Evolutionary conservation across 2,888 invertebrate species (phyloP).

Genomic region (Dolichopus griseipennis): DNA sequence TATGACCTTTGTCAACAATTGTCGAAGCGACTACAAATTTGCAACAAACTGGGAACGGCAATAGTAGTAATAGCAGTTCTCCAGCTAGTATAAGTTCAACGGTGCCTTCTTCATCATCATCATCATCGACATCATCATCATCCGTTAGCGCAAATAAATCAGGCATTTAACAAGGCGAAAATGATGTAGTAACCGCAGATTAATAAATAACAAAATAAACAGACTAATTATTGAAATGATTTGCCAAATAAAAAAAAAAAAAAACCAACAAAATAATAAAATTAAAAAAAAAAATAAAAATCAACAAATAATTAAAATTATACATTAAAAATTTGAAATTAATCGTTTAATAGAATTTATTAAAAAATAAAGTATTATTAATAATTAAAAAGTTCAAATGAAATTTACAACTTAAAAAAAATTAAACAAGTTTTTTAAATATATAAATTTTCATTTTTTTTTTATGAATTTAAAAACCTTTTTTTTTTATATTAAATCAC

Average conservation of each 20-base stretch:
- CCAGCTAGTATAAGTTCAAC: constrained; percentile 8
- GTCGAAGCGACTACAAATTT: constrained; percentile 30
- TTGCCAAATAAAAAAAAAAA: background rate
- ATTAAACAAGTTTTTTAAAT: no score
- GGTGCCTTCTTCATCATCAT: background rate
- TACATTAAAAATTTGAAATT: no score
- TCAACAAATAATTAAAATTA: no score
- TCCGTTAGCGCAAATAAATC: background rate
- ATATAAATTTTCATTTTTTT: no score
- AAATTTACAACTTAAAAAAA: background rate
- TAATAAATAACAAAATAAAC: background rate
- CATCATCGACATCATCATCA: background rate
- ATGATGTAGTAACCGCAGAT: background rate
- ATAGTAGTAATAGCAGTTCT: background rate
- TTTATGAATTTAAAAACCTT: no score
- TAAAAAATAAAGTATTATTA: background rate
- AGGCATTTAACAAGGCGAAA: background rate
- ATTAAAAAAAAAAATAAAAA: background rate
- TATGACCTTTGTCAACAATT: constrained; percentile 41
- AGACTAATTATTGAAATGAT: background rate
- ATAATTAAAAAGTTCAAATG: background rate
- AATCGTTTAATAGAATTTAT: no score
- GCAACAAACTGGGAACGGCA: background rate
- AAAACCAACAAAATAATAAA: no score
- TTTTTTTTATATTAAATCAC: background rate